Conservation (phyloP, 2,888 invertebrate genomes). For the Danaus chrysippus region DNA sequence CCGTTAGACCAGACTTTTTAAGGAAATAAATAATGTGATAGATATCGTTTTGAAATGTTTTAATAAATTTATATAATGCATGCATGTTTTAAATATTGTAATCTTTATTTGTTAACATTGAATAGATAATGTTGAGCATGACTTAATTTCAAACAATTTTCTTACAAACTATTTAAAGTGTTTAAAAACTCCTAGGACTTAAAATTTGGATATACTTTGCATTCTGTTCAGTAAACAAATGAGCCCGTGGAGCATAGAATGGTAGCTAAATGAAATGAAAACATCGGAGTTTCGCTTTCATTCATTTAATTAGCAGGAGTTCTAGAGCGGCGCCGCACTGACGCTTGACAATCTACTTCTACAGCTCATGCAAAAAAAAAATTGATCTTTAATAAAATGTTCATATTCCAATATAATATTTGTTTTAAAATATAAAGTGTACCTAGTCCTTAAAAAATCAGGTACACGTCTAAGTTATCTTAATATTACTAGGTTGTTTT, state of each 20-base stretch:
- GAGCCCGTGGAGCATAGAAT: constrained; percentile 50
- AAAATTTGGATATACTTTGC: constrained; percentile 41
- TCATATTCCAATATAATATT: background rate
- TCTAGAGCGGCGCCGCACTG: constrained; percentile 65
- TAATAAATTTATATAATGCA: too few species aligned
- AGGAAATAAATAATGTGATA: too few species aligned
- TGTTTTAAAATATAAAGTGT: background rate
- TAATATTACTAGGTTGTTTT: too few species aligned
- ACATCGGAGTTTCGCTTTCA: constrained; percentile 75
- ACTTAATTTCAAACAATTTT: constrained; percentile 1
- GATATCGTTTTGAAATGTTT: too few species aligned
- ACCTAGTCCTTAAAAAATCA: too few species aligned
- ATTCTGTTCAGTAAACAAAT: constrained; percentile 44
- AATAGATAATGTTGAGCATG: background rate
- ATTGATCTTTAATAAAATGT: constrained; percentile 19
- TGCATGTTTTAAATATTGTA: too few species aligned
- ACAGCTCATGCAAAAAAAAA: constrained; percentile 51
- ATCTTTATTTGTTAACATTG: too few species aligned
- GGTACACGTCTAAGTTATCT: too few species aligned
- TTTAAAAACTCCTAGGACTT: constrained; percentile 2
- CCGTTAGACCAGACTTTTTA: too few species aligned
- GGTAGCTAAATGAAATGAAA: constrained; percentile 71
- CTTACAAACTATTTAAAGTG: background rate
- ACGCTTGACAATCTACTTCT: constrained; percentile 53
- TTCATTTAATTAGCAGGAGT: constrained; percentile 73